These are phyloP conservation scores for Parascotia fuliginaria DNA, from an alignment of 2,888 invertebrate species.

Conservation along the genomic window DNA sequence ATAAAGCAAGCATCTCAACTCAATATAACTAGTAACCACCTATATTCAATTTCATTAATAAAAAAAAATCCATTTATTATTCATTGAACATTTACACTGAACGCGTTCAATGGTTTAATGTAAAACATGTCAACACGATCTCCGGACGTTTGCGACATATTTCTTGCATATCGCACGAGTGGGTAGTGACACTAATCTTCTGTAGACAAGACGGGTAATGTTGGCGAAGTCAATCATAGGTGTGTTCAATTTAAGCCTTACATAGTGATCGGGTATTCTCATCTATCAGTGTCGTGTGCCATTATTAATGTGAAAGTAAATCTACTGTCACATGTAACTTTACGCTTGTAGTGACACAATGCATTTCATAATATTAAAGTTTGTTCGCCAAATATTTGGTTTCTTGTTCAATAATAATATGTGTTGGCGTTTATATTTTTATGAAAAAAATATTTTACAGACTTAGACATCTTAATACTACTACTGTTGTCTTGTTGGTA, in stretches of 20 bases:
- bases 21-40: too few species aligned
- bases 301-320: slow-evolving; percentile 38
- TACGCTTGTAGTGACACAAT: background rate
- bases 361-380: background rate
- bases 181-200: slow-evolving; percentile 11
- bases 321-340: slow-evolving; percentile 17
- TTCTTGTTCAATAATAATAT: too few species aligned
- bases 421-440: too few species aligned
- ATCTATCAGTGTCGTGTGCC: slow-evolving; percentile 45
- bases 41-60: too few species aligned
- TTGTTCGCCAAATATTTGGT: too few species aligned
- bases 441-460: too few species aligned
- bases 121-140: slow-evolving; percentile 9
- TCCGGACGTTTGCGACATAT: slow-evolving; percentile 8
- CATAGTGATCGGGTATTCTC: slow-evolving; percentile 27
- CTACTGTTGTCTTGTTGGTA: too few species aligned
- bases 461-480: too few species aligned
- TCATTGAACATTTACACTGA: too few species aligned
- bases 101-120: too few species aligned
- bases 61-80: too few species aligned
- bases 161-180: slow-evolving; percentile 9
- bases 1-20: too few species aligned
- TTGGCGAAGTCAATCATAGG: slow-evolving; percentile 49
- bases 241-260: slow-evolving; percentile 45
- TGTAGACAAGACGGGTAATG: slow-evolving; percentile 16